Base-by-base conservation (phyloP, 2,113 vertebrate species). In the Neotragus moschatus region DNA sequence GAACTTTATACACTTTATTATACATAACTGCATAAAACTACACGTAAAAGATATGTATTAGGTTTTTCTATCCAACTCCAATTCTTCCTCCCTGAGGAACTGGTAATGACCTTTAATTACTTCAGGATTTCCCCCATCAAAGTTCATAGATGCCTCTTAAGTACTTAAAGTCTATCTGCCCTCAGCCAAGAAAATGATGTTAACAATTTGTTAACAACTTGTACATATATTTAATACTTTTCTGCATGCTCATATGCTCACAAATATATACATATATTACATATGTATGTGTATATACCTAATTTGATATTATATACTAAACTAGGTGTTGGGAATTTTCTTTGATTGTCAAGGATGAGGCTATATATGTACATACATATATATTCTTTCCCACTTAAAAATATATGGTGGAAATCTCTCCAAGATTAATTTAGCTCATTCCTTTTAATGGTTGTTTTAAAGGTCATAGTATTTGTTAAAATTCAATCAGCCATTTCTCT, bases 261-360 rank as follows among this genome's bases (percentile, higher is more conserved):
- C 23, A 86, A 47, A n/a, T 60, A 94, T 77, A 73, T 77, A 87
- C 17, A 56, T 53, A 73, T n/a, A 30, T 36, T 19, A 77, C 16
- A 63, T 80, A 30, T 30, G 4, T 45, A 56, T 19, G 19, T 84
- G 4, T n/a, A 51, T 36, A 73, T 39, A 60, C 15, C 58, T 23
- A 63, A 43, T 53, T 77, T 84, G 21, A 36, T 75, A 86, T 25
- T 70, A 36, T 56, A 86, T n/a, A 79, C 49, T 82, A 80, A 89
- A 10, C 53, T 3, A 82, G 6, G 45, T 90, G 3, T 70, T 87
- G 14, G 23, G 5, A 85, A 90, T 66, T 79, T 73, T 89, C 81
- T 94, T 97, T 90, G 53, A 56, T 82, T 92, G 90, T 91, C 82
- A 88, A 90, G 39, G 87, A 79, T 88, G 9, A 97, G 30, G 3